phyloP scores from a whole-genome alignment of 2,888 invertebrate genomes.

The Erannis defoliaria region DNA sequence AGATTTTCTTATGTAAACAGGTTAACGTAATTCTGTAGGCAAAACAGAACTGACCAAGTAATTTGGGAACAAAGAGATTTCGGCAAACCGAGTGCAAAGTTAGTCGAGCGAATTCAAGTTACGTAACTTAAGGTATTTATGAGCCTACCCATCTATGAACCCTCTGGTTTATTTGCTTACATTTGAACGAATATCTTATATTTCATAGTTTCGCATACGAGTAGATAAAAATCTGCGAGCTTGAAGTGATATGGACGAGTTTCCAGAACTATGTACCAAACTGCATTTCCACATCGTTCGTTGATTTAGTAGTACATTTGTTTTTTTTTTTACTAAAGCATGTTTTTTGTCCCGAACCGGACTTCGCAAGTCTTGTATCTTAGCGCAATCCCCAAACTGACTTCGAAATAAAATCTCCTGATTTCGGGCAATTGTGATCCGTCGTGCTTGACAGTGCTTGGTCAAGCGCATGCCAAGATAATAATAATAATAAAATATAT shows the following conservation, averaged over 20 bases:
- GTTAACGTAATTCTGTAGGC: conserved; percentile 33
- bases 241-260: background rate
- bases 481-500: too few relatives aligned
- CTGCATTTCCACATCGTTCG: too few relatives aligned
- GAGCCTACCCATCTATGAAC: conserved; percentile 28
- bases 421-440: too few relatives aligned
- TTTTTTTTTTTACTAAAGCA: too few relatives aligned
- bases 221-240: background rate
- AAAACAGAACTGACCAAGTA: conserved; percentile 35
- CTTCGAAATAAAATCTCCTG: too few relatives aligned
- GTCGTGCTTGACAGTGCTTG: too few relatives aligned
- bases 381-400: too few relatives aligned
- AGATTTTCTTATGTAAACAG: conserved; percentile 33
- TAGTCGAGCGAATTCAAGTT: conserved; percentile 33
- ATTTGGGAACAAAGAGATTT: conserved; percentile 42
- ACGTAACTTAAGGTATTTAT: conserved; percentile 35
- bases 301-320: too few relatives aligned
- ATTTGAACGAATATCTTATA: conserved; percentile 22
- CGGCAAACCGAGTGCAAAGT: conserved; percentile 33
- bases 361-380: too few relatives aligned
- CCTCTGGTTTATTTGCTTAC: conserved; percentile 20
- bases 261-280: background rate
- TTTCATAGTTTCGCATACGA: background rate
- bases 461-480: too few relatives aligned
- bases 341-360: too few relatives aligned